Conservation (phyloP, 1,140 invertebrate species). For the Zaprionus davidi region DNA sequence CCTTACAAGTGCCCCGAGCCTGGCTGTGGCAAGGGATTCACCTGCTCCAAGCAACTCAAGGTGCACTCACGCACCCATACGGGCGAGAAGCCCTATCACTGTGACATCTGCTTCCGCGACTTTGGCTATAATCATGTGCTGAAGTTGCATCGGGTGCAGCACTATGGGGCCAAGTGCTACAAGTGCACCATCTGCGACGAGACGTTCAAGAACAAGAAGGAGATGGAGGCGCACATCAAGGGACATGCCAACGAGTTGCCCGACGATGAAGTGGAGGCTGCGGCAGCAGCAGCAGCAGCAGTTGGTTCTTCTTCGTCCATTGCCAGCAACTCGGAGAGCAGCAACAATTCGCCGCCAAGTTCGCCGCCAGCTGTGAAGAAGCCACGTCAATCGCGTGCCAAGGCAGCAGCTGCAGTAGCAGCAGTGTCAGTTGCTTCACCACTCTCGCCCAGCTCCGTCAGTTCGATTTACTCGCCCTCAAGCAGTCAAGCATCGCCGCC, state of each 20-base stretch:
- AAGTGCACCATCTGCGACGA: conserved; percentile 94
- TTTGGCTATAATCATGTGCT: conserved; percentile 95
- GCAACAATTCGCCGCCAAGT: conserved; percentile 69
- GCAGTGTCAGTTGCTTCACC: conserved; percentile 38
- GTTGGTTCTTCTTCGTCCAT: conserved; percentile 57
- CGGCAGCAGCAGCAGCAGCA: conserved; percentile 67
- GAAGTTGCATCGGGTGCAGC: conserved; percentile 94
- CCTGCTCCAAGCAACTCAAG: conserved; percentile 95
- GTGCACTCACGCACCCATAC: conserved; percentile 93
- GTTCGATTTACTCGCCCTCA: conserved; percentile 63
- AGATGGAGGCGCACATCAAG: conserved; percentile 95
- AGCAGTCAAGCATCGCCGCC: conserved; percentile 65
- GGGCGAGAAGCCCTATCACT: conserved; percentile 91
- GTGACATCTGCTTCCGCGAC: conserved; percentile 87
- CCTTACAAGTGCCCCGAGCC: conserved; percentile 93
- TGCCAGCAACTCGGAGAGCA: conserved; percentile 60
- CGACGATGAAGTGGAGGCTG: conserved; percentile 72
- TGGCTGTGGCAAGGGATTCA: conserved; percentile 93
- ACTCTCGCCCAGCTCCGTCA: conserved; percentile 60
- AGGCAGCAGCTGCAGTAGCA: conserved; percentile 19
- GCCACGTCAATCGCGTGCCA: conserved; percentile 54
- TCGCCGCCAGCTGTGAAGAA: conserved; percentile 80
- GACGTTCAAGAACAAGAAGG: conserved; percentile 94
- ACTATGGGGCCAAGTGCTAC: conserved; percentile 96
- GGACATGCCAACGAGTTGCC: conserved; percentile 91